These are phyloP conservation scores for Alligator mississippiensis DNA, from an alignment of 2,113 vertebrate species.

Conservation along the genomic window DNA sequence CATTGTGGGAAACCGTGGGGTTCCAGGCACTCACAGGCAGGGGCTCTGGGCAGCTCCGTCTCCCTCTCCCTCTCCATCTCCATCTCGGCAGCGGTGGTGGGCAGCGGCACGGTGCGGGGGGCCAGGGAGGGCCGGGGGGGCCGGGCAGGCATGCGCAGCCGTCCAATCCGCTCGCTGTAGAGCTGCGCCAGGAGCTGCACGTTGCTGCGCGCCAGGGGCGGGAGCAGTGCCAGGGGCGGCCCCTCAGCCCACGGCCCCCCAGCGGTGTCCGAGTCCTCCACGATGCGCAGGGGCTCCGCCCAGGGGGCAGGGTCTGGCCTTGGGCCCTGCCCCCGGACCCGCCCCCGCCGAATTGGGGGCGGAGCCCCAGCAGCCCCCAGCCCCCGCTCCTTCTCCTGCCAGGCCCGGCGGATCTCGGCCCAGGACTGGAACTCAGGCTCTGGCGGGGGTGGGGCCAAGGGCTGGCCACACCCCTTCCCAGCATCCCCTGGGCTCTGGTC, in stretches of 20 bases:
- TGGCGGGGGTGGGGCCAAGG: neutral
- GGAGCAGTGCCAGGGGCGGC: no score
- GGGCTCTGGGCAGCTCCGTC: no score
- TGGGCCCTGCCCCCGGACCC: neutral
- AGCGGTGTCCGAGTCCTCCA: conserved; percentile 69
- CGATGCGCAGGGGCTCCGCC: conserved; percentile 63
- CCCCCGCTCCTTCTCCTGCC: conserved; percentile 78
- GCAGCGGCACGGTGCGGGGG: no score
- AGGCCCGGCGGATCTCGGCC: conserved; percentile 77
- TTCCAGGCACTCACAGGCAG: no score
- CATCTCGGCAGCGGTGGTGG: no score
- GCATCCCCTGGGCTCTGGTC: neutral
- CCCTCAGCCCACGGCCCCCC: no score
- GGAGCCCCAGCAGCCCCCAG: neutral
- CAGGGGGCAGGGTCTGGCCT: neutral
- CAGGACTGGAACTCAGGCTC: conserved; percentile 73
- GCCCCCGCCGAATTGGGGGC: no score
- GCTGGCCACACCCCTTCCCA: neutral
- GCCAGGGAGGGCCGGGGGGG: no score
- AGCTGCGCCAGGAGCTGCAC: conserved; percentile 90
- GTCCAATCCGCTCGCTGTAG: conserved; percentile 83
- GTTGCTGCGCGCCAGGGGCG: conserved; percentile 42
- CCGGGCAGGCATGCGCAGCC: neutral
- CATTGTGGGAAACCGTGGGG: no score
- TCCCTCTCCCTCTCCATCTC: no score